Evolutionary conservation across 1,140 invertebrate genomes (phyloP).

Genomic region (Sesamia nonagrioides): DNA sequence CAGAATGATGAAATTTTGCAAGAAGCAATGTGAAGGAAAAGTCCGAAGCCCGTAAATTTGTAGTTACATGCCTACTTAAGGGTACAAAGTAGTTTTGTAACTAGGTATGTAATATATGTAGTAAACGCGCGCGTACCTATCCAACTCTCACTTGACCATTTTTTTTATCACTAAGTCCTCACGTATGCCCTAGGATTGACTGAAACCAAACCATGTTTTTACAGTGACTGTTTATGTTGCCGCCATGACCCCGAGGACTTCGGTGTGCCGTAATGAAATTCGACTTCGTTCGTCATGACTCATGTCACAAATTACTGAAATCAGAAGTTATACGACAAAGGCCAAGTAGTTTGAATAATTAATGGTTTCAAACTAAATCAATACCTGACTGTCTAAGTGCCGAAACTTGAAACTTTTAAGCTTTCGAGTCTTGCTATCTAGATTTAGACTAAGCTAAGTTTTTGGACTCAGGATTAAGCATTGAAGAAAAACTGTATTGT

Average conservation of each 20-base stretch:
- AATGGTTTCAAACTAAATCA: conserved; percentile 27
- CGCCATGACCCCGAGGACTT: not conserved
- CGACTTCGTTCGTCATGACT: not conserved
- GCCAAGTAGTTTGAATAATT: conserved; percentile 23
- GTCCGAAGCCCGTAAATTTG: no score
- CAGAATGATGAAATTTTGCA: no score
- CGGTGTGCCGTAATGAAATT: not conserved
- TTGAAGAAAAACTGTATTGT: not conserved
- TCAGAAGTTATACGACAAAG: not conserved
- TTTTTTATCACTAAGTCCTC: no score
- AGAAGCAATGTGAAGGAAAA: no score
- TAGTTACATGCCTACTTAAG: no score
- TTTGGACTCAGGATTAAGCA: not conserved
- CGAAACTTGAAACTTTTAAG: conserved; percentile 10
- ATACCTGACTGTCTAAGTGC: conserved; percentile 10
- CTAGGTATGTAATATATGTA: no score
- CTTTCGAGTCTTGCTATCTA: not conserved
- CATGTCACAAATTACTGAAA: not conserved
- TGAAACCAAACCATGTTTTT: no score
- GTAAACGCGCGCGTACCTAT: no score
- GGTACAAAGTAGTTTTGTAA: no score
- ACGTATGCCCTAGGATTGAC: no score
- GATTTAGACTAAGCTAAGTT: not conserved
- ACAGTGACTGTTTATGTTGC: not conserved
- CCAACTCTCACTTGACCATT: no score